Percentiles rank a stretch among this genome's conserved stretches.
Evolutionary conservation across 2,113 vertebrate genomes (phyloP).

Genomic region (Balaeniceps rex): DNA sequence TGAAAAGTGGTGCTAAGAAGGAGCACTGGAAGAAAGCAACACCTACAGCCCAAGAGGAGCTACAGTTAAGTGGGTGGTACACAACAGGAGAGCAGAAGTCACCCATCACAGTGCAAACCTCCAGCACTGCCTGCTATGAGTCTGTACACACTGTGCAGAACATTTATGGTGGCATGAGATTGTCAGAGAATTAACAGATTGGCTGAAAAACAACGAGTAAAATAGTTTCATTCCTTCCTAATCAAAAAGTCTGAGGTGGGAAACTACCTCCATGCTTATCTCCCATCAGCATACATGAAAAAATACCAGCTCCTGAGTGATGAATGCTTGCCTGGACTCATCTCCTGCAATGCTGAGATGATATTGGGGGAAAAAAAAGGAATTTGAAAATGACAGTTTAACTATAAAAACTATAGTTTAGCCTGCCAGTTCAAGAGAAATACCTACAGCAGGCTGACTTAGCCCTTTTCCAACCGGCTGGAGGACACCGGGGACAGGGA

Average conservation of each 20-base stretch:
- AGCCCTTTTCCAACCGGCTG: fast-evolving
- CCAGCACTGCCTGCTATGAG: not conserved
- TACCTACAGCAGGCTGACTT: not conserved
- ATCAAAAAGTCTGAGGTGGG: not conserved
- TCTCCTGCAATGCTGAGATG: not conserved
- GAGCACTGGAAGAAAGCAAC: not conserved
- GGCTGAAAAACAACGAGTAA: not conserved
- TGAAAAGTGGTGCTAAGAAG: not conserved
- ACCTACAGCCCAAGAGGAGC: not conserved
- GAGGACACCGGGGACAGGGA: fast-evolving
- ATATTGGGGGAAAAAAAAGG: fast-evolving
- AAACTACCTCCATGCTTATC: not conserved
- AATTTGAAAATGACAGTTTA: not conserved
- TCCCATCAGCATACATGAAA: not conserved
- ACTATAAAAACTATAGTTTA: not conserved
- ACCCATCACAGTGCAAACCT: not conserved
- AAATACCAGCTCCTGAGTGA: not conserved
- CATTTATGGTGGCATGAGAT: not conserved
- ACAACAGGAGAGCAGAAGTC: not conserved
- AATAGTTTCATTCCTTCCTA: not conserved
- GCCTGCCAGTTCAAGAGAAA: not conserved
- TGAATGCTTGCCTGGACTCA: not conserved
- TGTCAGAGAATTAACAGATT: not conserved
- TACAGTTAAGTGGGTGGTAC: not conserved
- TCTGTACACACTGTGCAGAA: not conserved